Evolutionary conservation across 2,888 invertebrate genomes (phyloP), one percentile per base, ranked within the genome.

Genomic region (Griposia aprilina): DNA sequence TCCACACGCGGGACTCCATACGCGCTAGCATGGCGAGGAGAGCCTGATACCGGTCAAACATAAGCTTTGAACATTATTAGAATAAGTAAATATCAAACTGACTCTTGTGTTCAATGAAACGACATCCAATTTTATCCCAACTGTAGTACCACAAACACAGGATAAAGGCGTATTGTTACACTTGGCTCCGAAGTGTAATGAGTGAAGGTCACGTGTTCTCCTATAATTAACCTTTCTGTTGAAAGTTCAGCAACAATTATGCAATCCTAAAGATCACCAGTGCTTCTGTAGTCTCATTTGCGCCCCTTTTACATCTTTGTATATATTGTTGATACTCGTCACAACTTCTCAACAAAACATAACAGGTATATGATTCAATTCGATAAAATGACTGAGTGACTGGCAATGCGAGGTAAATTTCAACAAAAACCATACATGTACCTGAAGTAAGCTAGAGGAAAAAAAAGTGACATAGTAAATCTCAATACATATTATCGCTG

Each of bases 171-270:
- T 30, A 6, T 17, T 11, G 15, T 45, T 20, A 8, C 7, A 23
- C 23, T 10, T 6, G 65, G 15, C 71, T 23, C 36, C 15, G 20
- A 13, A 41, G 20, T 69, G 8, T 69, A 41, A 69, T 15, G n/a
- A 68, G n/a, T 23, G 55, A 57, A 72, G 73, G 57, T 74, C 10
- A 45, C 2, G 5, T 17, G 15, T 2, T 30, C 23, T 45, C 30
- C 20, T 13, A n/a, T 36, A 36, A 73, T 52, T 73, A 48, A 48
- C 73, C 57, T 74, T 72, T 74, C 55, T 5, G 73, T 57, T 17
- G 30, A 59, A 59, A 48, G 74, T 48, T 74, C 48, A 57, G 72
- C 74, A 17, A 57, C 45, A 48, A 30, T 57, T 17, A 45, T 45
- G 30, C 68, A 55, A 20, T 30, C 13, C 17, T 74, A 57, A 26